Conservation (phyloP, 2,888 invertebrate genomes). For the Geophilus truncorum region DNA sequence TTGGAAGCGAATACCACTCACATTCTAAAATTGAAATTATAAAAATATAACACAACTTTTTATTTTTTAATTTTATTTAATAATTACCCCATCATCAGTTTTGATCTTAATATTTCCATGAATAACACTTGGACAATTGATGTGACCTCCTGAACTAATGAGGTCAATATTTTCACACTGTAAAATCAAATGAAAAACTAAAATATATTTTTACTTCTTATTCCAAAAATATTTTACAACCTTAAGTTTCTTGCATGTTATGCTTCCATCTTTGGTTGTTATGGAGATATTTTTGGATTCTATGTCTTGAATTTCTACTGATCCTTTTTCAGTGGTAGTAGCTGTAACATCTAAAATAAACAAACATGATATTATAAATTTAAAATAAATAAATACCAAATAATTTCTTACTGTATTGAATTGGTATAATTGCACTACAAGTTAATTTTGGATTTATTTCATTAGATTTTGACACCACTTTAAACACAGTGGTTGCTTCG, state of each 20-base stretch:
- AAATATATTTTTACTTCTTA: not conserved
- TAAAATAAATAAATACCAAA: not conserved
- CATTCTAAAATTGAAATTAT: not conserved
- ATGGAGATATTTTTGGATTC: not conserved
- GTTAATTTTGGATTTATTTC: not conserved
- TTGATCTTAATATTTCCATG: not conserved
- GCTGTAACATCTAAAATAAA: not conserved
- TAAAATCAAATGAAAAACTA: not conserved
- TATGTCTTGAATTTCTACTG: not conserved
- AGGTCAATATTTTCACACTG: not conserved
- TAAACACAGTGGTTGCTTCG: not conserved
- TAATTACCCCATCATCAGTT: not conserved
- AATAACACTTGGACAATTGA: not conserved
- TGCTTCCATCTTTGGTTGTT: not conserved
- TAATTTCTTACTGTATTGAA: not conserved
- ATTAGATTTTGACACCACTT: not conserved
- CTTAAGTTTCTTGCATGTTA: not conserved
- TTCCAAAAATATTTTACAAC: not conserved
- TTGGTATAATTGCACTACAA: not conserved
- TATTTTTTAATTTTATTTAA: not conserved
- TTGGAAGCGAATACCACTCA: conserved; percentile 30
- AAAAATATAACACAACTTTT: not conserved
- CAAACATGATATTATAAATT: not conserved
- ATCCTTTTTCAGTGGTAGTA: not conserved
- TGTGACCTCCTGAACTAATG: not conserved